Conservation (phyloP, 2,797 vertebrate species). For the Tragopan temminckii region DNA sequence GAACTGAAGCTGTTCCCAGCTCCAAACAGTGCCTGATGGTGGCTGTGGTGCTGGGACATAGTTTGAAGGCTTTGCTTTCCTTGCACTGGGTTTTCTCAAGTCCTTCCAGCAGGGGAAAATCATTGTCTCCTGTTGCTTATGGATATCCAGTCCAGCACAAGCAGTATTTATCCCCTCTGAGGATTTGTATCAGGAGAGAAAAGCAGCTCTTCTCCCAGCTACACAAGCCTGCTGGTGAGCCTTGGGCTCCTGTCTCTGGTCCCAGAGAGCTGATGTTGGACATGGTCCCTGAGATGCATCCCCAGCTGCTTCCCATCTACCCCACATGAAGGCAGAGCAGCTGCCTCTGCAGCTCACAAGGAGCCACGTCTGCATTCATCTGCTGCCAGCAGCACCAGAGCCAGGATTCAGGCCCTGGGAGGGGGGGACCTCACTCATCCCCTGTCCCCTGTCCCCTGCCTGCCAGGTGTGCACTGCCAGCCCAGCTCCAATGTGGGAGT, state of each 20-base stretch:
- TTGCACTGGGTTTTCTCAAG: fast-evolving
- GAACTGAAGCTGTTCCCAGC: background rate
- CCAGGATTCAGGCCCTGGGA: background rate
- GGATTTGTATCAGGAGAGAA: background rate
- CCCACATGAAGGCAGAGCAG: background rate
- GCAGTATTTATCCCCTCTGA: background rate
- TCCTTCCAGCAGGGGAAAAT: background rate
- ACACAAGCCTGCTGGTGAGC: background rate
- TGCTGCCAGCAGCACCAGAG: background rate
- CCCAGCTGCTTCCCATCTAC: background rate
- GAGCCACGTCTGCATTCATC: fast-evolving
- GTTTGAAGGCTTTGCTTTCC: background rate
- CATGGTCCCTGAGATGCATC: fast-evolving
- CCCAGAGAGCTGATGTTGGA: background rate
- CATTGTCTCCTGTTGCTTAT: background rate
- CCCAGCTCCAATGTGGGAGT: fast-evolving
- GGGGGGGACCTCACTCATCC: background rate
- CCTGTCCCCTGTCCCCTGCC: background rate
- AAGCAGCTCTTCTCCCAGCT: fast-evolving
- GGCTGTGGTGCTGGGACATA: fast-evolving
- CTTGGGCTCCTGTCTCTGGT: fast-evolving
- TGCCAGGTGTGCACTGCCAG: background rate
- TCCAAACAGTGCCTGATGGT: fast-evolving
- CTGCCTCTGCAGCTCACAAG: fast-evolving
- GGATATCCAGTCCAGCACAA: background rate